Percentiles rank a stretch among this genome's conserved stretches.
These are phyloP conservation scores for Hydrotaea cyrtoneurina DNA, from an alignment of 2,888 invertebrate genomes.

Conservation along the genomic window DNA sequence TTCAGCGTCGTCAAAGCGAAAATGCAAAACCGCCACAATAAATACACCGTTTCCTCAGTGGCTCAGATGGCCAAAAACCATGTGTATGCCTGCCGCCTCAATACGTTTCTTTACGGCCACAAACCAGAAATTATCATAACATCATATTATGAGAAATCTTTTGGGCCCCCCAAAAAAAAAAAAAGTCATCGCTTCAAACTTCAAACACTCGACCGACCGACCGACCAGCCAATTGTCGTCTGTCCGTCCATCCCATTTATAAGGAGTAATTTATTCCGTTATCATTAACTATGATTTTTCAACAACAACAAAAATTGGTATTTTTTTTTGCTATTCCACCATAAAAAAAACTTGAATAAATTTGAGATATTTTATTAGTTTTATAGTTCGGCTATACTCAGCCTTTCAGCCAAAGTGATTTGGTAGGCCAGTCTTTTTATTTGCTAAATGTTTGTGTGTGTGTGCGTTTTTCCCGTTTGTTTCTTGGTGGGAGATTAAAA, in stretches of 20 bases:
- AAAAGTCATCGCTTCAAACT: neutral
- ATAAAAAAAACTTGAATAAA: constrained; percentile 1
- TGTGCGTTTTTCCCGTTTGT: neutral
- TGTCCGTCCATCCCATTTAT: neutral
- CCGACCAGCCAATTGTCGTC: too few relatives aligned
- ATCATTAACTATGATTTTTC: neutral
- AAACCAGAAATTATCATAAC: constrained; percentile 21
- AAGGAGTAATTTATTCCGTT: constrained; percentile 7
- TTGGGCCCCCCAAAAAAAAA: neutral
- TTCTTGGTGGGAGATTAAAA: neutral
- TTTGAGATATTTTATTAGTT: neutral
- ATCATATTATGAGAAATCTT: constrained; percentile 2
- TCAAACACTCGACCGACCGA: neutral
- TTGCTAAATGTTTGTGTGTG: neutral
- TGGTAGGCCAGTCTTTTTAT: too few relatives aligned
- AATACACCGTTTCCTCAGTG: neutral
- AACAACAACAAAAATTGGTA: too few relatives aligned
- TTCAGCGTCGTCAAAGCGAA: neutral
- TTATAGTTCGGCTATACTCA: neutral
- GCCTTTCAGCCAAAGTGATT: neutral
- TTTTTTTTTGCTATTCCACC: neutral
- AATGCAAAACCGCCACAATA: neutral
- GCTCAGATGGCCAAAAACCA: neutral
- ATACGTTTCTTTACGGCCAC: neutral
- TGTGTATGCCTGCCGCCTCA: neutral